Base-by-base conservation (phyloP, 2,888 invertebrate species). In the Dryococelus australis region DNA sequence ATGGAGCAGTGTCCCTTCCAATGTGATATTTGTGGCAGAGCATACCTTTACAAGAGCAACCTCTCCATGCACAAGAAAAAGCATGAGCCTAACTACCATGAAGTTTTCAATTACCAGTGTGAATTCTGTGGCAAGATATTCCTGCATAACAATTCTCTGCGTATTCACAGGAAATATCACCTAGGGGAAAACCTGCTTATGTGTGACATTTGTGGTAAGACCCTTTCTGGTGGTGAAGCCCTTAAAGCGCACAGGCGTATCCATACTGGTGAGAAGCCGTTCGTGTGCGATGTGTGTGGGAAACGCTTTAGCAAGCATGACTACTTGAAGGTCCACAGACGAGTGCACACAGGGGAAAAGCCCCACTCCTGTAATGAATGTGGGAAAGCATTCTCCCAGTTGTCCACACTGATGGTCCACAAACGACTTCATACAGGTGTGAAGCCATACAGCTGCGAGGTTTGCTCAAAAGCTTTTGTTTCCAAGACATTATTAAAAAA, bases 191-290 rank as follows among this genome's bases (percentile, higher is more conserved):
- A 91, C 90, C 91, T 91, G 88, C 92, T 91, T 26, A 89, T 91
- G 0, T 93, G 93, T 89, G 91, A 92, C 80, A 89, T 91, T 1
- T 93, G 93, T 89, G 92, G 92, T 0, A 93, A 93, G 78, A 86
- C 87, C 35, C 27, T 88, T 20, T 88, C 88, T 20, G 88, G 88
- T n/a, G 85, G 87, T 0, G 88, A 88, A 53, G 86, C 86, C 9
- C 85, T 88, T 6, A 88, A 87, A 79, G 87, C 87, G 16, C 89
- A 89, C 80, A 16, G 43, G 10, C 85, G 89, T 10, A 88, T 87
- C 10, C 89, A 89, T 85, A 88, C 88, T 12, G 87, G 88, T n/a
- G 88, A 86, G 20, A 87, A 87, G 43, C 88, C 88, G 2, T 89
- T 89, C 35, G 88, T 90, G 26, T 89, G 89, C 84, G 87, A 88